Conservation (phyloP, 1,140 invertebrate genomes). For the Pomacea maculata region DNA sequence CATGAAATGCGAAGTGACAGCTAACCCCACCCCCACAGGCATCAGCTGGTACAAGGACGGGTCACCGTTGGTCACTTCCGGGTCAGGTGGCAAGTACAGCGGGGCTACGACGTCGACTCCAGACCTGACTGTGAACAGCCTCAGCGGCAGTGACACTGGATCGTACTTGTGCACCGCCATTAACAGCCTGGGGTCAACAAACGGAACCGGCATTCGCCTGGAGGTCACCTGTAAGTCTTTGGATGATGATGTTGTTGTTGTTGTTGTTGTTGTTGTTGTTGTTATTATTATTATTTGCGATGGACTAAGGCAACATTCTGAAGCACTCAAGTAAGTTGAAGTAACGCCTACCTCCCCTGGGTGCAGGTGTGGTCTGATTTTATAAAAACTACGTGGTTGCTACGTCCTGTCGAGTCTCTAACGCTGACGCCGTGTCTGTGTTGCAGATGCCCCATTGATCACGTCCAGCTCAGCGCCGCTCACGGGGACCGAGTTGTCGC, state of each 20-base stretch:
- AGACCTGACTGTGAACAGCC: neutral
- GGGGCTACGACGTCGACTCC: constrained; percentile 1
- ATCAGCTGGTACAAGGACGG: neutral
- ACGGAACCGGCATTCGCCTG: neutral
- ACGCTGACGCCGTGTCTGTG: no score
- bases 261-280: neutral
- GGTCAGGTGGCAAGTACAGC: neutral
- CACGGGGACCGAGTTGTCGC: neutral
- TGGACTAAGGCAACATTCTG: no score
- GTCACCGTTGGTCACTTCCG: neutral
- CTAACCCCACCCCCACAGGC: neutral
- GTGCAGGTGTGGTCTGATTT: no score
- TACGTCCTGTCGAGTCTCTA: no score
- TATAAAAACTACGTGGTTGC: no score
- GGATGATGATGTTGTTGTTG: neutral
- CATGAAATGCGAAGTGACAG: neutral
- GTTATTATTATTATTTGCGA: no score
- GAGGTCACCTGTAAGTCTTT: constrained; percentile 7
- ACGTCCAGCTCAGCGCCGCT: neutral
- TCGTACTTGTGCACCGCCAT: neutral
- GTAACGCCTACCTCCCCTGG: no score
- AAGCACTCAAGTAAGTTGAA: no score
- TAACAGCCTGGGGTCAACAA: neutral
- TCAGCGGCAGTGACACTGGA: neutral
- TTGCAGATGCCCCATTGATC: constrained; percentile 14